These are phyloP conservation scores for Harlomillsia oculata DNA, from an alignment of 1,140 invertebrate genomes.

Conservation along the genomic window DNA sequence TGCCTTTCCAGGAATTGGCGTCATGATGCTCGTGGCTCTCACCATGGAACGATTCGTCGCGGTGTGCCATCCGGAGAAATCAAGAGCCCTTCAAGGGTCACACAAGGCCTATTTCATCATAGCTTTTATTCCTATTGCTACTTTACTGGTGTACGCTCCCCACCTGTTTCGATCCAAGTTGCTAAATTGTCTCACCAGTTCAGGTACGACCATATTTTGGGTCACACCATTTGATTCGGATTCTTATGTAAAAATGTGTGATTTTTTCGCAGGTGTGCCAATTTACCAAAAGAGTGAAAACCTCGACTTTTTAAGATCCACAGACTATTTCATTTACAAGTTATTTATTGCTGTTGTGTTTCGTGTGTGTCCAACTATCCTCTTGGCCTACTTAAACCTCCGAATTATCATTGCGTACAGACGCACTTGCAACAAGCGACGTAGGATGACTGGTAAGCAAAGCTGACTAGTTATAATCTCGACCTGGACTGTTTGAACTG, in stretches of 20 bases:
- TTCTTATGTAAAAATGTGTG: background rate
- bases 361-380: constrained; percentile 55
- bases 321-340: constrained; percentile 51
- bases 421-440: constrained; percentile 52
- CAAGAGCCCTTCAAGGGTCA: constrained; percentile 51
- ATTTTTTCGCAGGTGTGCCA: constrained; percentile 28
- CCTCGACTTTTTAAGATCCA: constrained; percentile 44
- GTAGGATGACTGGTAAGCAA: constrained; percentile 48
- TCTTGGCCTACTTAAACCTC: constrained; percentile 57
- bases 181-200: constrained; percentile 45
- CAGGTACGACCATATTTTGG: constrained; percentile 38
- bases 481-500: background rate
- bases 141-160: constrained; percentile 55
- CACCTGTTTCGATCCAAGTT: constrained; percentile 53
- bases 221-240: background rate
- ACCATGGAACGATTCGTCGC: constrained; percentile 70
- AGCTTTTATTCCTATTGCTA: constrained; percentile 50
- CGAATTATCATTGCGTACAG: constrained; percentile 60
- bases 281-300: constrained; percentile 53
- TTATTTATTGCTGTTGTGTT: constrained; percentile 55
- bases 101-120: constrained; percentile 49
- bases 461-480: background rate
- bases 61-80: constrained; percentile 61
- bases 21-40: constrained; percentile 67
- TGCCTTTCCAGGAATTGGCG: constrained; percentile 50